These are phyloP conservation scores for Engraulis encrasicolus DNA, from an alignment of 2,113 vertebrate species.

Conservation along the genomic window DNA sequence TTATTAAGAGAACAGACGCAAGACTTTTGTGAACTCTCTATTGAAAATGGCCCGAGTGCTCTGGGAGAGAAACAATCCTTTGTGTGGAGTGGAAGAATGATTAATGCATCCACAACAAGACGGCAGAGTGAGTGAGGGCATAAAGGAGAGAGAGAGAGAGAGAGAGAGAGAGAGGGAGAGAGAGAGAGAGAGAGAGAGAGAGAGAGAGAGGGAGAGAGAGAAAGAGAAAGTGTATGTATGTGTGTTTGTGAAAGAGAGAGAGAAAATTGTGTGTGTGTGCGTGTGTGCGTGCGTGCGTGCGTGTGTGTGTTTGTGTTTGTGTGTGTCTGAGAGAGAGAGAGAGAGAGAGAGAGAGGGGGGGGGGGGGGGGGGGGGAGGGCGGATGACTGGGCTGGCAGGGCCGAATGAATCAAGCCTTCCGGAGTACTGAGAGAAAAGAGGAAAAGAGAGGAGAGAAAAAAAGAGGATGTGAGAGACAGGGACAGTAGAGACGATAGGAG, in stretches of 20 bases:
- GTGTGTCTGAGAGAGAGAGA: not conserved
- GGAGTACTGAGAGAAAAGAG: constrained; percentile 40
- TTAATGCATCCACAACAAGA: not conserved
- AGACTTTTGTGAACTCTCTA: not conserved
- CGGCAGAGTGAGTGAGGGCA: not conserved
- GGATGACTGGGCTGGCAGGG: too few relatives aligned
- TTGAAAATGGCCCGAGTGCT: not conserved
- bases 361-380: too few relatives aligned
- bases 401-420: too few relatives aligned
- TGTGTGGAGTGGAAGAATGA: not conserved
- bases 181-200: not conserved
- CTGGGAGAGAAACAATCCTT: not conserved
- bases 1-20: not conserved
- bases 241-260: too few relatives aligned
- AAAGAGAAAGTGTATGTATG: too few relatives aligned
- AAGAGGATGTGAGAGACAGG: constrained; percentile 54
- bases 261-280: too few relatives aligned
- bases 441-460: constrained; percentile 51
- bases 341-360: too few relatives aligned
- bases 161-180: too few relatives aligned
- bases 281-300: too few relatives aligned
- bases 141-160: not conserved
- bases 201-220: not conserved
- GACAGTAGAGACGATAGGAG: constrained; percentile 42
- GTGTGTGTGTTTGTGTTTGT: too few relatives aligned